A percentile compares a stretch with the other conserved stretches of the same genome.
These are phyloP conservation scores for Zaprionus obscuricornis DNA, from an alignment of 2,888 invertebrate genomes.

Conservation along the genomic window DNA sequence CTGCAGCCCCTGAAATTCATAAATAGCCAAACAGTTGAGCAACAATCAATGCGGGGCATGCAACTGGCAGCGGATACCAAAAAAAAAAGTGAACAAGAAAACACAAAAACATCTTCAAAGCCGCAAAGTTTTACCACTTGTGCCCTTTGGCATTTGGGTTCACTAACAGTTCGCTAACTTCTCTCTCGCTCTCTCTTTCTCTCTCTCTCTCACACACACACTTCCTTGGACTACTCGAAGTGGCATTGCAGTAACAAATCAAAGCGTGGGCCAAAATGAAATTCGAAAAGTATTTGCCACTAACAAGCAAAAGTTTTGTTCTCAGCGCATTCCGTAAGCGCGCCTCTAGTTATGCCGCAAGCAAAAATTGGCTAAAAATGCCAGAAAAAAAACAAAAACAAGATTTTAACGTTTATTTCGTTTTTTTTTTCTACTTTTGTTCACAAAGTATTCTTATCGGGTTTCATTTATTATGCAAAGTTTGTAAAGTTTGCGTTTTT, in stretches of 20 bases:
- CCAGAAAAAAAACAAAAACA: conserved; percentile 41
- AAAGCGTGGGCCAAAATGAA: conserved; percentile 43
- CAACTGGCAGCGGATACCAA: conserved; percentile 27
- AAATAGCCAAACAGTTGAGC: conserved; percentile 7
- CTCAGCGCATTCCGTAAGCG: conserved; percentile 39
- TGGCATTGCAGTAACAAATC: conserved; percentile 34
- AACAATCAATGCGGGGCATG: conserved; percentile 30
- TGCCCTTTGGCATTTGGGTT: conserved; percentile 36
- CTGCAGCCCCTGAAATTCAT: background rate
- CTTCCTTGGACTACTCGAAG: background rate
- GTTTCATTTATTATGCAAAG: conserved; percentile 66
- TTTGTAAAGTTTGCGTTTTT: conserved; percentile 41
- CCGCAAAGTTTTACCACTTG: conserved; percentile 43
- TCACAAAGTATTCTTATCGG: conserved; percentile 58
- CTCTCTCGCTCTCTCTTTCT: too few relatives aligned
- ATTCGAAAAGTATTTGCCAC: conserved; percentile 43
- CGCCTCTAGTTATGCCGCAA: conserved; percentile 47
- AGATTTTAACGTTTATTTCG: conserved; percentile 29
- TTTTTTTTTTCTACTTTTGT: too few relatives aligned
- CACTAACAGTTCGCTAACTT: too few relatives aligned
- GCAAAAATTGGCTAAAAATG: conserved; percentile 18
- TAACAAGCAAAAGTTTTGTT: conserved; percentile 56
- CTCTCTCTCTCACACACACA: too few relatives aligned
- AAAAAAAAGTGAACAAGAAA: conserved; percentile 1
- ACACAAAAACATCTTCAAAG: conserved; percentile 40